Evolutionary conservation across 2,797 vertebrate species (phyloP).

Genomic region (Toxotes lorentzi): DNA sequence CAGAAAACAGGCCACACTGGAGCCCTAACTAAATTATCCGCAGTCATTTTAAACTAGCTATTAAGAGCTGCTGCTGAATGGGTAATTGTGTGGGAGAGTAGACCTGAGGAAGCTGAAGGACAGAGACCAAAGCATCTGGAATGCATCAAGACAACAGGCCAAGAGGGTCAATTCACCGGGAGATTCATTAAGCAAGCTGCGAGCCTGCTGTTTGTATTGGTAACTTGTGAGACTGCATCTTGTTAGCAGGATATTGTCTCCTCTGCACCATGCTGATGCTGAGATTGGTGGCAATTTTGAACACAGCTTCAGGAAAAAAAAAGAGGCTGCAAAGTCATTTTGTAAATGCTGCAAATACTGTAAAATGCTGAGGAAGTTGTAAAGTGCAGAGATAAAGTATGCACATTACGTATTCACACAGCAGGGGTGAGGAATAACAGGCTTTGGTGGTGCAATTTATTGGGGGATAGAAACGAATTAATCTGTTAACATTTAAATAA

Average conservation of each 20-base stretch:
- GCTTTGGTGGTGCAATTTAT: constrained; percentile 52
- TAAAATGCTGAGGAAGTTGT: constrained; percentile 25
- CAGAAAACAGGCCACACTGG: constrained; percentile 56
- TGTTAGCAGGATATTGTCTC: constrained; percentile 66
- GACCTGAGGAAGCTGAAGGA: constrained; percentile 60
- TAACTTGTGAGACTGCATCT: constrained; percentile 64
- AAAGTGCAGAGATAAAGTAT: constrained; percentile 34
- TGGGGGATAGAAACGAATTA: constrained; percentile 44
- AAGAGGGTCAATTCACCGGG: constrained; percentile 62
- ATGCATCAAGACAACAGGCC: constrained; percentile 73
- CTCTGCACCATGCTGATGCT: constrained; percentile 58
- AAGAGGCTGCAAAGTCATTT: constrained; percentile 37
- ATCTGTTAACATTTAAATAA: constrained; percentile 55
- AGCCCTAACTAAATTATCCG: constrained; percentile 61
- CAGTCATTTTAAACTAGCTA: constrained; percentile 60
- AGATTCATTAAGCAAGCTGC: constrained; percentile 69
- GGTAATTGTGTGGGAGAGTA: constrained; percentile 65
- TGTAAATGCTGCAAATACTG: constrained; percentile 35
- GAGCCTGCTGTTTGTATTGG: constrained; percentile 73
- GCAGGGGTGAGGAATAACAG: constrained; percentile 50
- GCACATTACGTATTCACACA: constrained; percentile 28
- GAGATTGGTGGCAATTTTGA: constrained; percentile 64
- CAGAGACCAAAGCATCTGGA: constrained; percentile 75
- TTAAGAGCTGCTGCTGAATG: constrained; percentile 58
- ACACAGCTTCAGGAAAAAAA: constrained; percentile 53